Evolutionary conservation across 2,888 invertebrate genomes (phyloP).

Genomic region (Cantharis rustica): DNA sequence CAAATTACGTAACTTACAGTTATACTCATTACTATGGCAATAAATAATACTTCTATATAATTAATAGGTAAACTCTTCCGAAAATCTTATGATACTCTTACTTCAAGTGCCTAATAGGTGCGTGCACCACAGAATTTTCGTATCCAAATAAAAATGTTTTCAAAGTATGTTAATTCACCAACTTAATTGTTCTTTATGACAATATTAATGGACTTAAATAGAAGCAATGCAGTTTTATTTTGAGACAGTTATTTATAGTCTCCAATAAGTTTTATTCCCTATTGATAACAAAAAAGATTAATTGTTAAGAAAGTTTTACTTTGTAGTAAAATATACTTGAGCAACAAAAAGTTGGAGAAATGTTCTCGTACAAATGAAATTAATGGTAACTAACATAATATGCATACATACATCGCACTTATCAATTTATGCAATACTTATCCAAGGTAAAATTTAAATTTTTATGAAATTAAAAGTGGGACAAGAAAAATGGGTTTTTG

Average conservation of each 20-base stretch:
- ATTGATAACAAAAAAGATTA: background rate
- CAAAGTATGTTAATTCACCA: background rate
- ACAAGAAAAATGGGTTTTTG: slow-evolving; percentile 5
- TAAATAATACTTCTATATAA: background rate
- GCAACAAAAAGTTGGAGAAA: background rate
- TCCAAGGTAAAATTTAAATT: background rate
- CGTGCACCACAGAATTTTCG: background rate
- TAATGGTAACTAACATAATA: background rate
- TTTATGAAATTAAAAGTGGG: background rate
- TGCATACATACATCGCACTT: background rate
- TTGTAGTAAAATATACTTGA: background rate
- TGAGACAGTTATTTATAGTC: background rate
- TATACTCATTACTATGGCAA: background rate
- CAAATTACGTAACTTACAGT: no score
- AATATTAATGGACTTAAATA: background rate
- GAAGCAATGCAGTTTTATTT: background rate
- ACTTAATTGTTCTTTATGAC: background rate
- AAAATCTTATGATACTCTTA: background rate
- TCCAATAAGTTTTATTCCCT: background rate
- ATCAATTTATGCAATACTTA: background rate
- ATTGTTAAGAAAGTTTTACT: background rate
- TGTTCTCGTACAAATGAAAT: background rate
- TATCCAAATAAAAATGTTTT: background rate
- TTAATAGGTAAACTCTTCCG: background rate
- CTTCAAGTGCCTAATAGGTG: background rate